Evolutionary conservation across 2,888 invertebrate genomes (phyloP).

Genomic region (Drosophila infuscata): DNA sequence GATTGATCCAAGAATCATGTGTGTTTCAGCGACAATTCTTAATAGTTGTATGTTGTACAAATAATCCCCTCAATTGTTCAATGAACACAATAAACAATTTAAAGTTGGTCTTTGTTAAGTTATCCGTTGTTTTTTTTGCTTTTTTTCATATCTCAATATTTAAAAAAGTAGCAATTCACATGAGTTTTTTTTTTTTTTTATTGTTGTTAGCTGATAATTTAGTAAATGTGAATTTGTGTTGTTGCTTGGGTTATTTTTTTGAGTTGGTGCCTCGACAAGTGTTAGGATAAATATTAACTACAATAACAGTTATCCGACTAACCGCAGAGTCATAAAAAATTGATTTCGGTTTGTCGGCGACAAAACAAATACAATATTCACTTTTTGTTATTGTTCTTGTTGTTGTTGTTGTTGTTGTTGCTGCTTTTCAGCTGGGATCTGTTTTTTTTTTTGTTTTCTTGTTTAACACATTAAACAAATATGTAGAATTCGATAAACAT

Average conservation of each 20-base stretch:
- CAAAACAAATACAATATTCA: slow-evolving; percentile 40
- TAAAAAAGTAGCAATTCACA: slow-evolving; percentile 7
- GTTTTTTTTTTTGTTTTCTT: slow-evolving; percentile 9
- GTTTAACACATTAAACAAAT: slow-evolving; percentile 29
- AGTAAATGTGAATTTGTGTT: slow-evolving; percentile 2
- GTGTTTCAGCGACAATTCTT: background rate
- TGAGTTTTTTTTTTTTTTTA: background rate
- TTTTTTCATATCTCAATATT: background rate
- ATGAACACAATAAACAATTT: background rate
- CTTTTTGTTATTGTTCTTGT: slow-evolving; percentile 1
- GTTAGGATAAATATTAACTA: slow-evolving; percentile 65
- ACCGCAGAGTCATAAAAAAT: slow-evolving; percentile 62
- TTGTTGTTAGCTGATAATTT: slow-evolving; percentile 29
- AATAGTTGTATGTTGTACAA: background rate
- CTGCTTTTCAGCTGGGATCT: slow-evolving; percentile 19
- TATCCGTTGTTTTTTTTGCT: background rate
- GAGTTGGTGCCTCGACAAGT: slow-evolving; percentile 40
- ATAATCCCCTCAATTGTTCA: background rate
- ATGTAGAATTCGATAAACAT: slow-evolving; percentile 51
- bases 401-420: slow-evolving; percentile 3
- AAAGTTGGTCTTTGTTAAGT: background rate
- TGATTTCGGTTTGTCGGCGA: slow-evolving; percentile 45
- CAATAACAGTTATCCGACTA: slow-evolving; percentile 49
- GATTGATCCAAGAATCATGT: background rate
- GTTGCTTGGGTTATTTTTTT: slow-evolving; percentile 2